These are phyloP conservation scores for Tachycineta bicolor DNA, from an alignment of 2,113 vertebrate genomes.

Conservation along the genomic window DNA sequence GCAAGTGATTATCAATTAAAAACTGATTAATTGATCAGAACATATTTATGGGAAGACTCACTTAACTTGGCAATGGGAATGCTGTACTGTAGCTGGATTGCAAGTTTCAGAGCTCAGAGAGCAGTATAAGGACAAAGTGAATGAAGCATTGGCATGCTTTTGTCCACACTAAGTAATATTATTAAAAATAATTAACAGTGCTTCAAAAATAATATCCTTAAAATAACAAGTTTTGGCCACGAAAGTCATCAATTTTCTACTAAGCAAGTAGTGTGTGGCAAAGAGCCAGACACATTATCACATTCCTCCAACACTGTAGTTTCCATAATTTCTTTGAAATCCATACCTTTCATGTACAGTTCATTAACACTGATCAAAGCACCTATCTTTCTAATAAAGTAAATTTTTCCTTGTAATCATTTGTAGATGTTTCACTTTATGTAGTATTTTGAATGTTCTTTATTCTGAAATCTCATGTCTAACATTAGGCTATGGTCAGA, in stretches of 20 bases:
- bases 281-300: neutral
- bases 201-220: constrained; percentile 11
- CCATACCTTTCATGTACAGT: constrained; percentile 42
- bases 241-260: constrained; percentile 3
- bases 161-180: neutral
- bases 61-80: neutral
- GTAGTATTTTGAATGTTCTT: neutral
- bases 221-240: neutral
- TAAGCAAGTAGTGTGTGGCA: neutral
- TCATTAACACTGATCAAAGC: constrained; percentile 62
- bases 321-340: constrained; percentile 52
- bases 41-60: neutral
- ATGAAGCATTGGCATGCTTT: neutral
- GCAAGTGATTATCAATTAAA: neutral
- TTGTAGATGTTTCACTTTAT: constrained; percentile 22
- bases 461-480: constrained; percentile 16
- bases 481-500: constrained; percentile 4
- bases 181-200: neutral
- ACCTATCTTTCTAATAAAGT: constrained; percentile 35
- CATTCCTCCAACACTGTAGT: neutral
- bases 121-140: neutral
- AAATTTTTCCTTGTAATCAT: constrained; percentile 39
- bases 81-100: neutral
- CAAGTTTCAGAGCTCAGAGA: neutral
- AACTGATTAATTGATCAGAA: neutral